Conservation (phyloP, 2,113 vertebrate genomes). For the Bombycilla garrulus region DNA sequence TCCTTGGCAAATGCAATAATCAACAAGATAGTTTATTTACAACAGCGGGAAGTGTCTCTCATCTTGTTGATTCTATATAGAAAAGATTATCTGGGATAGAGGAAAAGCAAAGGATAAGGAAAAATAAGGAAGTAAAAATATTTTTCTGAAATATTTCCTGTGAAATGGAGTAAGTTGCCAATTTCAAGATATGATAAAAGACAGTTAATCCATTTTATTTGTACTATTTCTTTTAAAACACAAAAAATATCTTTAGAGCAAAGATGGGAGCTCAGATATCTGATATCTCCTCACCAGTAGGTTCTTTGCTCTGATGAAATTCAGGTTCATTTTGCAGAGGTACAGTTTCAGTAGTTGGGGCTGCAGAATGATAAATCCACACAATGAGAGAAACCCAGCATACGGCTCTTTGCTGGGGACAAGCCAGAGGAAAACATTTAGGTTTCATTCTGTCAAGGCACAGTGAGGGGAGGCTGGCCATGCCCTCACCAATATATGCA, state of each 20-base stretch:
- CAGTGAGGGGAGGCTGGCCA: neutral
- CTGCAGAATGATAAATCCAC: neutral
- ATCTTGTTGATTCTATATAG: neutral
- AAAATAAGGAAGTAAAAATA: neutral
- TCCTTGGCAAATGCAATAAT: conserved; percentile 21
- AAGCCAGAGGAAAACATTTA: neutral
- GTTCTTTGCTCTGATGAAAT: neutral
- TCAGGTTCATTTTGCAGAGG: neutral
- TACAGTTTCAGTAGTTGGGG: neutral
- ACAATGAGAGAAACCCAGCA: neutral
- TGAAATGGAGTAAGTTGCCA: neutral
- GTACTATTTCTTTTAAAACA: neutral
- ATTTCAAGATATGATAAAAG: neutral
- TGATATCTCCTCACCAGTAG: neutral
- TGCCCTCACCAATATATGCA: rapidly evolving
- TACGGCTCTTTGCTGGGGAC: rapidly evolving
- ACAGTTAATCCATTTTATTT: neutral
- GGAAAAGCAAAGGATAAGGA: neutral
- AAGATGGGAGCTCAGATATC: neutral
- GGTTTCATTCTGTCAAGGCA: neutral
- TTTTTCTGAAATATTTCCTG: neutral
- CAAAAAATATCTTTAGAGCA: neutral
- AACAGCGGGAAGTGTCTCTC: neutral
- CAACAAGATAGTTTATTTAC: conserved; percentile 20
- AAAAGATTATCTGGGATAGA: neutral